These are phyloP conservation scores for Sturnus vulgaris DNA, from an alignment of 2,113 vertebrate species.

Conservation along the genomic window DNA sequence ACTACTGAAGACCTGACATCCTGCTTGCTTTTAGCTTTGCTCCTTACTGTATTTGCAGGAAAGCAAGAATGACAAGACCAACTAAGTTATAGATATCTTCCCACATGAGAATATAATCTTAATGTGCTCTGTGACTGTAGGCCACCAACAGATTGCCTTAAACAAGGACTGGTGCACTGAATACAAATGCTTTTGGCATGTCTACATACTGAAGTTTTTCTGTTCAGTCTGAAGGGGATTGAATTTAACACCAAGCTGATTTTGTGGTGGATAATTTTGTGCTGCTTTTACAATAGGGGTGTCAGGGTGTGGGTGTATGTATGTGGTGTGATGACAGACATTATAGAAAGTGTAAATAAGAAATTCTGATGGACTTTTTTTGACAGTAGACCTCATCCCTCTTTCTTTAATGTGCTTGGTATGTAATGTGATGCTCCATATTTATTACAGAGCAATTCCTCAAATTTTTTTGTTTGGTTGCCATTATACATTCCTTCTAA, in stretches of 20 bases:
- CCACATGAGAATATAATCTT: conserved; percentile 38
- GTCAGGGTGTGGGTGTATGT: background rate
- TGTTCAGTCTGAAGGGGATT: background rate
- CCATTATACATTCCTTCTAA: background rate
- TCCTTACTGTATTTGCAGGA: conserved; percentile 26
- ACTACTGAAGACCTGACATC: background rate
- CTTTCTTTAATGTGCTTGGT: background rate
- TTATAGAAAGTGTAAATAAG: background rate
- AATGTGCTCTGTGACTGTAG: conserved; percentile 2
- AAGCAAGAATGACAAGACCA: conserved; percentile 34
- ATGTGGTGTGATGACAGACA: background rate
- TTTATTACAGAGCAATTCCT: background rate
- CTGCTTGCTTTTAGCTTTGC: background rate
- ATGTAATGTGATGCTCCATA: background rate
- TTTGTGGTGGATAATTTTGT: background rate
- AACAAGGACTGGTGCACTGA: background rate
- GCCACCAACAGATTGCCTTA: conserved; percentile 42
- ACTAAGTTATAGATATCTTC: conserved; percentile 27
- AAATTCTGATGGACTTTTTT: background rate
- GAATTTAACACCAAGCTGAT: conserved; percentile 1
- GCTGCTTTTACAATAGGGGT: background rate
- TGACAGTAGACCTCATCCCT: background rate
- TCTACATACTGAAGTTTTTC: background rate
- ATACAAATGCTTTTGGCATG: conserved; percentile 40
- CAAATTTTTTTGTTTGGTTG: background rate